Base-by-base conservation (phyloP, 1,140 invertebrate species). In the Colletes latitarsis region DNA sequence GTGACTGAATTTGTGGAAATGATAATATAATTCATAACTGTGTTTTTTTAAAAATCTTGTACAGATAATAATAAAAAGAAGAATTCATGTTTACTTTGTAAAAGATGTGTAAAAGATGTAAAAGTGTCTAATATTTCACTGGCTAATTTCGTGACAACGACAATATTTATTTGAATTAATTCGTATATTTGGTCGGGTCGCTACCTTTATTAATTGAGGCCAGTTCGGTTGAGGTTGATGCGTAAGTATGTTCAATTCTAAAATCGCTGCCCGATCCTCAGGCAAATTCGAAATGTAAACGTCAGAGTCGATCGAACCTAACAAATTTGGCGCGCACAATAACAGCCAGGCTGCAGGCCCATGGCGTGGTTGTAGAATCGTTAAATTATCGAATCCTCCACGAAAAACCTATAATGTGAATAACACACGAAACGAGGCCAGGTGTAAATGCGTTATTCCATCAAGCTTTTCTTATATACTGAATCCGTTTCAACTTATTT, bases 141-240 rank as follows among this genome's bases (percentile, higher is more conserved):
- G 30, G 10, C 49, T 49, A 49, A 49, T 49, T 49, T 49, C 6
- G 0, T 46, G 43, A 46, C 9, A 46, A 30, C 30, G 30, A 30
- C 30, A 30, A 30, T 30, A 30, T 30, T 30, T 30, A 30, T 30
- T 46, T 46, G 43, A 9, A 9, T 49, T 12, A 10, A 49, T 49
- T 49, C 3, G 6, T 12, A 49, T 49, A 49, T 6, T 1, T 10
- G n/a, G 6, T 0, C 17, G 17, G 6, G 8, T 64, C 71, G 69
- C 89, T 90, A 96, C 96, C 93, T 96, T 96, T 8, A 97, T 92
- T 41, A 97, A 86, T 73, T 96, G 94, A 5, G 95, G 92, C 96
- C 96, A 97, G 78, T 96, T 95, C 0, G 96, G 95, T 86, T 97
- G 96, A 0, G 97, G 96, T 87, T 97, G 96, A n/a, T 95, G 94